These are phyloP conservation scores for Stramonita haemastoma DNA, from an alignment of 2,888 invertebrate species.

Conservation along the genomic window DNA sequence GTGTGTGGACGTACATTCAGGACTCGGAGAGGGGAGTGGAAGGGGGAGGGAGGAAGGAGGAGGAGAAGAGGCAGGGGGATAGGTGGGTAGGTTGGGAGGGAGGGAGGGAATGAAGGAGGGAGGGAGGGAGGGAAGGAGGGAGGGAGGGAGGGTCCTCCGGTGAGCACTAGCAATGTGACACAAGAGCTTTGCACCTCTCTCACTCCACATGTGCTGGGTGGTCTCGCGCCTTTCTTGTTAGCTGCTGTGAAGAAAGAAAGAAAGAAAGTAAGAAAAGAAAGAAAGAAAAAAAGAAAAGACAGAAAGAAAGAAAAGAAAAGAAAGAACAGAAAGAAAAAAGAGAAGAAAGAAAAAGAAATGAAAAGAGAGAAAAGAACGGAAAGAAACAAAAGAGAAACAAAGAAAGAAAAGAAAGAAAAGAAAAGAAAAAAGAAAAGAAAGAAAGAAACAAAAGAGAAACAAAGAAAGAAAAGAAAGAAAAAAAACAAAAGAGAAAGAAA, in stretches of 20 bases:
- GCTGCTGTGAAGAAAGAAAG: neutral
- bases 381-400: neutral
- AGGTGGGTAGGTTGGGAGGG: neutral
- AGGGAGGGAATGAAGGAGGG: neutral
- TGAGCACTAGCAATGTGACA: constrained; percentile 17
- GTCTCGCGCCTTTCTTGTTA: constrained; percentile 6
- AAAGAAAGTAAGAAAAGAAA: neutral
- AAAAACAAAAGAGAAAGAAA: neutral
- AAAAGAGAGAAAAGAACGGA: neutral
- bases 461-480: neutral
- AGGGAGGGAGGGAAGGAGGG: neutral
- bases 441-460: neutral
- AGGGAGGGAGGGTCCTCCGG: neutral
- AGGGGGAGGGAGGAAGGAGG: neutral
- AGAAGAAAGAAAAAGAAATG: neutral
- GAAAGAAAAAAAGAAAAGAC: neutral
- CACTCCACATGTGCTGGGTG: constrained; percentile 18
- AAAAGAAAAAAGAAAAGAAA: neutral
- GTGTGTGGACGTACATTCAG: neutral
- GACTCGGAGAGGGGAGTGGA: neutral
- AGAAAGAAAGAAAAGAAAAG: neutral
- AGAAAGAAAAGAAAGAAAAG: no score
- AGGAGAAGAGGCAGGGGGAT: neutral
- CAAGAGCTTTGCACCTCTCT: constrained; percentile 18
- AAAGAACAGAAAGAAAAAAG: neutral